Conservation (phyloP, 1,140 invertebrate genomes). For the Periplaneta americana region DNA sequence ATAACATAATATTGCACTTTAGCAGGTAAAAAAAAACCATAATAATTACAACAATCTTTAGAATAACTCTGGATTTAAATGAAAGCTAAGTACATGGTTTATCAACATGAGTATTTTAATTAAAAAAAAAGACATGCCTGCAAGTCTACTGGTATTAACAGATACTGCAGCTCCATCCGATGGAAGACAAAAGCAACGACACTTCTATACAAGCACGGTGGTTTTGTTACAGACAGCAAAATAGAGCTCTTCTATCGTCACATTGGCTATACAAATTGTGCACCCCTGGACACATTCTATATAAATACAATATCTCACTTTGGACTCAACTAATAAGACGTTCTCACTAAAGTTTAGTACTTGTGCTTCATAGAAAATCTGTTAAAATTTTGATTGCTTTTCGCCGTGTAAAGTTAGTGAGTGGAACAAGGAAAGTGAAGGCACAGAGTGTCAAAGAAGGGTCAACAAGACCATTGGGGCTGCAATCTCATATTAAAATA, state of each 20-base stretch:
- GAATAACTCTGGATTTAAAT: constrained; percentile 4
- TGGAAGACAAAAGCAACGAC: constrained; percentile 19
- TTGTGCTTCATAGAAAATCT: constrained; percentile 19
- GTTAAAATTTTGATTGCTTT: constrained; percentile 18
- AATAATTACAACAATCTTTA: constrained; percentile 14
- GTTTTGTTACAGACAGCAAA: constrained; percentile 16
- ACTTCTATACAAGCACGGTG: constrained; percentile 11
- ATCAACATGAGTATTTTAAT: constrained; percentile 13
- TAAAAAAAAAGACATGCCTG: constrained; percentile 2
- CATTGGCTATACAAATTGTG: constrained; percentile 14
- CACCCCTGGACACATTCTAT: constrained; percentile 14
- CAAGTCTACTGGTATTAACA: constrained; percentile 1
- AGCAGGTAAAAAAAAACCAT: constrained; percentile 17
- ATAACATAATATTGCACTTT: constrained; percentile 19
- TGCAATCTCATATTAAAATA: constrained; percentile 5
- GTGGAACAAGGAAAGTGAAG: constrained; percentile 17
- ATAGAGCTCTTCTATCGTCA: constrained; percentile 11
- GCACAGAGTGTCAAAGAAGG: constrained; percentile 17
- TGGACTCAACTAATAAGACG: constrained; percentile 12
- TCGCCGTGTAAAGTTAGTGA: constrained; percentile 15
- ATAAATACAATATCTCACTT: constrained; percentile 18
- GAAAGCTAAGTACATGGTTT: constrained; percentile 8
- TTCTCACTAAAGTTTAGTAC: constrained; percentile 20
- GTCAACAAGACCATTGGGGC: constrained; percentile 10
- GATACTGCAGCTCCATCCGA: constrained; percentile 1